Evolutionary conservation across 2,113 vertebrate species (phyloP), one percentile per base, ranked within the genome.

Genomic region (Hemiscyllium ocellatum): DNA sequence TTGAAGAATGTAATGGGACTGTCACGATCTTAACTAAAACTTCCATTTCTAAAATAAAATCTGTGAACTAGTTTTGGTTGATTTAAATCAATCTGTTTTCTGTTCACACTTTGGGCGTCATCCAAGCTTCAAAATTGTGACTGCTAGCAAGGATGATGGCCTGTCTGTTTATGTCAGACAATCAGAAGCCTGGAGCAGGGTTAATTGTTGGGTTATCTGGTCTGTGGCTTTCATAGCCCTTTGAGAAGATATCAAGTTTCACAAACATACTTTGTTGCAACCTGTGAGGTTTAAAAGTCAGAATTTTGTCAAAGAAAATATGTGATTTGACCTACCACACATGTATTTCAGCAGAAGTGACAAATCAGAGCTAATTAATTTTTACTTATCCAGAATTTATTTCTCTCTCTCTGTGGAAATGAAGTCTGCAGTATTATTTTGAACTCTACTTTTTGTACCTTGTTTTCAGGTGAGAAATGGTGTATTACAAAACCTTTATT

Each of bases 221-320:
- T n/a, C 65, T 94, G 61, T 94, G 91, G 69, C n/a, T 94, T 69
- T 69, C 91, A 42, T 68, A 37, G 91, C 24, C 91, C 61, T 93
- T 37, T 66, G 56, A 93, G 22, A 93, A 89, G 37, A 22, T 68
- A 68, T 68, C n/a, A 94, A 42, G 2, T 94, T 94, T 7, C 65
- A 66, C 91, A 19, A 69, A 68, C 24, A 42, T 65, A 42, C 3
- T 89, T 89, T 56, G 10, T 61, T 47, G 50, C 50, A 20, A 56
- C 10, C 86, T 89, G 86, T 89, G 86, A 89, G 42, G 65, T 42
- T 94, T 24, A 69, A 22, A 94, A 94, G 65, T 17, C 91, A 89
- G 52, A 56, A 56, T 89, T 50, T 12, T 89, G 50, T 89, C 52
- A 10, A 89, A 89, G 56, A 50, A 24, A 56, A 56, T 10, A 3